These are phyloP conservation scores for Chironomus striatipennis DNA, from an alignment of 1,140 invertebrate species.

Conservation along the genomic window DNA sequence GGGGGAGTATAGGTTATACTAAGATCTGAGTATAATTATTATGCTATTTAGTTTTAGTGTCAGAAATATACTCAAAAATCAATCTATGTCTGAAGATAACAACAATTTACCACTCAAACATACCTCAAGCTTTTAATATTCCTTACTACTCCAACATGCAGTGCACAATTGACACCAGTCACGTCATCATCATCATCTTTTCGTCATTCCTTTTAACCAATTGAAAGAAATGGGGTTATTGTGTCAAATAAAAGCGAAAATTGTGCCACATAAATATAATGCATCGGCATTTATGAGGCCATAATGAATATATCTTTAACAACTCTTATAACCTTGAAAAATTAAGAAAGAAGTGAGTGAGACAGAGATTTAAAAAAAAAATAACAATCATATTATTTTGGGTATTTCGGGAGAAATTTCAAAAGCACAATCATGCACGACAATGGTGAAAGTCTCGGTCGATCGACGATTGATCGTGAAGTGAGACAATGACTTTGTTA, in stretches of 20 bases:
- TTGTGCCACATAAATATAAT: not conserved
- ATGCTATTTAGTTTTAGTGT: too few relatives aligned
- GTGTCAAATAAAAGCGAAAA: constrained; percentile 18
- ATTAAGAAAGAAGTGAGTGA: not conserved
- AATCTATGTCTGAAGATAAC: too few relatives aligned
- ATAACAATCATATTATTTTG: not conserved
- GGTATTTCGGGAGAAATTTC: constrained; percentile 4
- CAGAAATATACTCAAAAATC: too few relatives aligned
- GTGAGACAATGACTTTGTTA: not conserved
- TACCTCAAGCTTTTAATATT: too few relatives aligned
- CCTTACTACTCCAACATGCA: too few relatives aligned
- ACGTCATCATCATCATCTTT: too few relatives aligned
- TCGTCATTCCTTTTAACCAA: not conserved
- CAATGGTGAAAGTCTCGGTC: constrained; percentile 17
- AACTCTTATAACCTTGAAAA: constrained; percentile 10
- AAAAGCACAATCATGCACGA: not conserved
- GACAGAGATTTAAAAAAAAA: too few relatives aligned
- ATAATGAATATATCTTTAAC: constrained; percentile 1
- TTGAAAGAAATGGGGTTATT: constrained; percentile 1
- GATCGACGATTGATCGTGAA: not conserved
- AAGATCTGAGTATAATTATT: too few relatives aligned
- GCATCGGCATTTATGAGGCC: not conserved
- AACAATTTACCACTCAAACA: too few relatives aligned
- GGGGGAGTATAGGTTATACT: too few relatives aligned
- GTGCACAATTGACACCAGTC: not conserved